phyloP scores from a whole-genome alignment of 2,797 vertebrate genomes.

The Salmo trutta region DNA sequence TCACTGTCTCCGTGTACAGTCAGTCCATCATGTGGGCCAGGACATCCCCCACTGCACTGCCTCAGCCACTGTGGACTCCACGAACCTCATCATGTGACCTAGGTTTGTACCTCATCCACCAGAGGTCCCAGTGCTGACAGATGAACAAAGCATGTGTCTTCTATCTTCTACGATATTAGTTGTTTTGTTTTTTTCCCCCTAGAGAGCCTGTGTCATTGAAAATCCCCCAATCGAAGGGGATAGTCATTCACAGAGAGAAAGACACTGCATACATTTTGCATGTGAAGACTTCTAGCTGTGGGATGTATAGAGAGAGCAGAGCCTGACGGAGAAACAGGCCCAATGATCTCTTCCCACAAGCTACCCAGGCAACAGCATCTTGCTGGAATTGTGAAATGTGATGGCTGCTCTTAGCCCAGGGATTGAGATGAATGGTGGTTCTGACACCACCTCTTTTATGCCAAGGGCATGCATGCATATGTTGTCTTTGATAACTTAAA shows the following conservation, averaged over 20 bases:
- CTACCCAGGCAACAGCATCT: slow-evolving; percentile 7
- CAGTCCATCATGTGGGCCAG: slow-evolving; percentile 18
- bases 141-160: not conserved
- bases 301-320: not conserved
- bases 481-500: slow-evolving; percentile 27
- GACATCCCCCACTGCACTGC: not conserved
- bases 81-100: not conserved
- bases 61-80: not conserved
- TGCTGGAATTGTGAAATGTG: not conserved
- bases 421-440: slow-evolving; percentile 8
- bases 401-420: not conserved
- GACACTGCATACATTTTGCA: not conserved
- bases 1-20: slow-evolving; percentile 10
- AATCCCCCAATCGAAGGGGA: not conserved
- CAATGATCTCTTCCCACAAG: slow-evolving; percentile 13
- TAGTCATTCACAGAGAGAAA: not conserved
- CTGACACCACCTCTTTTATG: slow-evolving; percentile 10
- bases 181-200: not conserved
- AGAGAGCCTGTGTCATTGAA: not conserved
- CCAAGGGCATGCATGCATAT: slow-evolving; percentile 18
- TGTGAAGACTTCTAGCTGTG: not conserved
- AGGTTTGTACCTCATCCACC: not conserved
- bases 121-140: not conserved
- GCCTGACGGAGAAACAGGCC: slow-evolving; percentile 1
- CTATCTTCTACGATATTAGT: not conserved